These are phyloP conservation scores for Chlorodrepanis virens DNA, from an alignment of 2,113 vertebrate species.

Conservation along the genomic window DNA sequence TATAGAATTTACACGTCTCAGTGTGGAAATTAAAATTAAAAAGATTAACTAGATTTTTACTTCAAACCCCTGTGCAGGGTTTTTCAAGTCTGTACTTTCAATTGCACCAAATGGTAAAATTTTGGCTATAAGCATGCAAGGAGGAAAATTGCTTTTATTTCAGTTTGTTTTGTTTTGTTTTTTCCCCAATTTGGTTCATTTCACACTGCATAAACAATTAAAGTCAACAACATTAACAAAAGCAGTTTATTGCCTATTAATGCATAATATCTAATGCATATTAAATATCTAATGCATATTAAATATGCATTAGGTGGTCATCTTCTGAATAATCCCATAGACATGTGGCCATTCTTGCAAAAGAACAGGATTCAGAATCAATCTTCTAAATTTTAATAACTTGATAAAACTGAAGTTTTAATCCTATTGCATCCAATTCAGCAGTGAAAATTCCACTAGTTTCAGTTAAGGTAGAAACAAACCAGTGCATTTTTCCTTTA, in stretches of 20 bases:
- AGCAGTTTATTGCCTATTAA: not conserved
- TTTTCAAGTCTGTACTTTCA: not conserved
- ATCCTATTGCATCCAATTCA: not conserved
- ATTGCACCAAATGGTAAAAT: not conserved
- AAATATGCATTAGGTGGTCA: not conserved
- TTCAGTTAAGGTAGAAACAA: not conserved
- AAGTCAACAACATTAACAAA: not conserved
- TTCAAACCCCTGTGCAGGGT: not conserved
- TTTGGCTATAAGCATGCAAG: not conserved
- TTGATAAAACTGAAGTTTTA: not conserved
- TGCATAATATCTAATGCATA: too few species aligned
- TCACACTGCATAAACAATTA: not conserved
- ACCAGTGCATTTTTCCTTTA: rapidly evolving
- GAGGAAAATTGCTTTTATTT: not conserved
- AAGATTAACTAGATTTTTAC: not conserved
- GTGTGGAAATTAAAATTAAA: not conserved
- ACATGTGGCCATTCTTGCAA: not conserved
- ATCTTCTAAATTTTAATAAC: not conserved
- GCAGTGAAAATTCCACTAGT: not conserved
- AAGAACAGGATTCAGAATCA: not conserved
- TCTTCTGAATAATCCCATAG: not conserved
- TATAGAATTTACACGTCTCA: not conserved
- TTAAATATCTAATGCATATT: not conserved
- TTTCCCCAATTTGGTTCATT: not conserved
- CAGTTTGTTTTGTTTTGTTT: not conserved